Percentiles rank a stretch among this genome's conserved stretches.
phyloP scores from a whole-genome alignment of 2,888 invertebrate species.

The Scrobipalpa atriplicella region DNA sequence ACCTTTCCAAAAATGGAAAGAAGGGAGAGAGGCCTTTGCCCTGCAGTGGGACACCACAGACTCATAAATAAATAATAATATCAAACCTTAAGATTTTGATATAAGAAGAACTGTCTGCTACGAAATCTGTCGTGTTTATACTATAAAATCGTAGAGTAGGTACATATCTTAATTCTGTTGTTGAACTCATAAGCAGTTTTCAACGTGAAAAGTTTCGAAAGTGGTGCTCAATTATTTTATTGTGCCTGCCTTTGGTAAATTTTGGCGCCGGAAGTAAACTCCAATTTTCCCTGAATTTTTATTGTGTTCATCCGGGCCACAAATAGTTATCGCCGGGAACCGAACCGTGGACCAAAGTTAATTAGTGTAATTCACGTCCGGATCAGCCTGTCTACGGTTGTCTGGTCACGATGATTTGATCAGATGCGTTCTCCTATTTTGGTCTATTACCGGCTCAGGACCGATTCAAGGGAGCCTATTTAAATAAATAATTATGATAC shows the following conservation, averaged over 20 bases:
- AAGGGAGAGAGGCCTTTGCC: no score
- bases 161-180: no score
- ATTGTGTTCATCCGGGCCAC: constrained; percentile 43
- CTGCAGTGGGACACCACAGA: no score
- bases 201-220: background rate
- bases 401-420: background rate
- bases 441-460: constrained; percentile 27
- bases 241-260: background rate
- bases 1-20: no score
- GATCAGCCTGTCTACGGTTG: constrained; percentile 26
- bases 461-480: background rate
- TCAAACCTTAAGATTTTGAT: no score
- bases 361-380: constrained; percentile 66
- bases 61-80: no score
- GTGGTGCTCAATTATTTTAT: background rate
- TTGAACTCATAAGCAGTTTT: background rate
- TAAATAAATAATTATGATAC: no score
- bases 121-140: no score
- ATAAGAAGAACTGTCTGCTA: no score
- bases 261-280: constrained; percentile 42
- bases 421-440: constrained; percentile 45
- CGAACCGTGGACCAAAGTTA: constrained; percentile 51
- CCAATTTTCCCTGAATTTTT: constrained; percentile 48
- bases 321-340: constrained; percentile 40
- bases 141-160: no score